Base-by-base conservation (phyloP, 2,113 vertebrate species). In the Numenius arquata region DNA sequence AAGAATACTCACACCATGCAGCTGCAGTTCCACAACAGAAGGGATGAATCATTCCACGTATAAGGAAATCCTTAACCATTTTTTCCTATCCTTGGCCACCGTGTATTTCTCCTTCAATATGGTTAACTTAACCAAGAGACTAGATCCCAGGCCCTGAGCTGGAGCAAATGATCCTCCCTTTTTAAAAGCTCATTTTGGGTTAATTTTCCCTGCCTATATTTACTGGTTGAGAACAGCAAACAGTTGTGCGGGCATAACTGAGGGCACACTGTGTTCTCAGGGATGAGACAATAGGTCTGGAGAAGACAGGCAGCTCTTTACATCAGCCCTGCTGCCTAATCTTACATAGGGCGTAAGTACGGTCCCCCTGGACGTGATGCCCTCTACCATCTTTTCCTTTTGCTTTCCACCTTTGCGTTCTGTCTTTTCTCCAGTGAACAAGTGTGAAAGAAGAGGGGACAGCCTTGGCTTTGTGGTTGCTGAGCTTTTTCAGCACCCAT, bases 11-110 rank as follows among this genome's bases (percentile, higher is more conserved):
- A 94, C 66, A 68, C 61, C 53, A 92, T 61, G 43, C 87, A 90
- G 87, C 55, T 93, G 89, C 61, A 92, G 36, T 68, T 94, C 66
- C 70, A 89, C 36, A 81, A 82, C 81, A 91, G 84, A 53, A 85
- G 74, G 85, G 27, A 88, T 76, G 73, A 53, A 82, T 85, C 84
- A 65, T 72, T 63, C 80, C 50, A 40, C 3, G 1, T 41, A 16
- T 41, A 86, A 77, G 53, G n/a, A 92, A 92, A 92, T 56, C 26
- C 61, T 87, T 34, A 52, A 61, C 38, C 14, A 61, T 84, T 78
- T 92, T 87, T 75, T 89, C 43, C 76, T 61, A 5, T n/a, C 16
- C 62, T 63, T 30, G 9, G 45, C 36, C 59, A 62, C 36, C 58
- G 10, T 4, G 9, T 41, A 53, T 77, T 66, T 2, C 43, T 92